These are phyloP conservation scores for Heliothis subflexa DNA, from an alignment of 1,140 invertebrate species.

Conservation along the genomic window DNA sequence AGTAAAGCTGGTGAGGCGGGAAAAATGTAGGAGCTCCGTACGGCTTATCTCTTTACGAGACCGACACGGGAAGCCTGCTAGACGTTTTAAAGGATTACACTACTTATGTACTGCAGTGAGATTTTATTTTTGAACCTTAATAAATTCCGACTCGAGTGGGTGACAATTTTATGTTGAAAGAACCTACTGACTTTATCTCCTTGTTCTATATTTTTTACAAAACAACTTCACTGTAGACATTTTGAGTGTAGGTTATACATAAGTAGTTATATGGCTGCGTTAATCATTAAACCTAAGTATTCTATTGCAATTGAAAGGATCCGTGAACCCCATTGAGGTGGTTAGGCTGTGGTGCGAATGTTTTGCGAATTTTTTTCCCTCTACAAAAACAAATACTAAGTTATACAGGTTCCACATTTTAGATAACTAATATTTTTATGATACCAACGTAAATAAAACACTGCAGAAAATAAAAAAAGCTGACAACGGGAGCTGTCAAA, in stretches of 20 bases:
- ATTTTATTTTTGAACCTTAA: slow-evolving; percentile 28
- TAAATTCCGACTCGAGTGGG: slow-evolving; percentile 1
- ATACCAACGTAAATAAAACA: not conserved
- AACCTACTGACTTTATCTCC: no score
- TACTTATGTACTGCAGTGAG: slow-evolving; percentile 13
- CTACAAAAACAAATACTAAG: no score
- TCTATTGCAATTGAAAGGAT: no score
- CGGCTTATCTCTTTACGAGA: slow-evolving; percentile 48
- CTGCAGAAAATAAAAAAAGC: not conserved
- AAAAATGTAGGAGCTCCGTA: slow-evolving; percentile 49
- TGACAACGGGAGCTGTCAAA: slow-evolving; percentile 6
- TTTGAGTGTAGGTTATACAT: no score
- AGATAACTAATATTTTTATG: not conserved
- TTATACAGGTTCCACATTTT: no score
- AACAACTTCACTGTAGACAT: no score
- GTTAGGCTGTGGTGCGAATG: no score
- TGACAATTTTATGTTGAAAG: not conserved
- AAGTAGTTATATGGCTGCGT: no score
- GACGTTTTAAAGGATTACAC: slow-evolving; percentile 51
- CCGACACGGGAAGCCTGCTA: slow-evolving; percentile 33
- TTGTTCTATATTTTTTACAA: no score
- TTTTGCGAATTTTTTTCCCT: no score
- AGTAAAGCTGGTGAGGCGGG: slow-evolving; percentile 26
- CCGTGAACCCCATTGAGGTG: no score
- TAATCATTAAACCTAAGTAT: no score